Conservation (phyloP, 2,797 vertebrate species). For the Neosilurus mollespiculum region DNA sequence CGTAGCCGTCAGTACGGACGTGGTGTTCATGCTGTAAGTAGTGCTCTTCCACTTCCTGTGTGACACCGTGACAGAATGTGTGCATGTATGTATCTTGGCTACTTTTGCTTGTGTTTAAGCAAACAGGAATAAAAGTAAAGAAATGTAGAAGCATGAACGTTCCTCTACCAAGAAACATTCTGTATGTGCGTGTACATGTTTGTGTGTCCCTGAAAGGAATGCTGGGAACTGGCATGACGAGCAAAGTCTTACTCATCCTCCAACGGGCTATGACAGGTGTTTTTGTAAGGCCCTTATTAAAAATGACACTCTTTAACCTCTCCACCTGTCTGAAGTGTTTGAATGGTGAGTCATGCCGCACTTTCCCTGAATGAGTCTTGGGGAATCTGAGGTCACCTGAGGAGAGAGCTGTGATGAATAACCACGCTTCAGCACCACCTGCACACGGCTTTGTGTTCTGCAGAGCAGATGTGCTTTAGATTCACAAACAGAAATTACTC, state of each 20-base stretch:
- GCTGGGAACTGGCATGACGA: conserved; percentile 30
- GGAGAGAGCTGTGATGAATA: conserved; percentile 56
- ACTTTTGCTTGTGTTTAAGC: neutral
- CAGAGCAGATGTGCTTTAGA: conserved; percentile 11
- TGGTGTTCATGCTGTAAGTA: neutral
- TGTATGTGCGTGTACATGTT: conserved; percentile 11
- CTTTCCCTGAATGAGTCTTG: conserved; percentile 53
- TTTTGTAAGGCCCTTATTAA: conserved; percentile 51
- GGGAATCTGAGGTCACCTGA: conserved; percentile 60
- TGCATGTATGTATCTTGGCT: neutral
- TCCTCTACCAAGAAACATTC: neutral
- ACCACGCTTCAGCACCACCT: conserved; percentile 9
- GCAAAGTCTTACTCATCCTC: conserved; percentile 37
- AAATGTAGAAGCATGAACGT: neutral
- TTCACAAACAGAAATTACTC: neutral
- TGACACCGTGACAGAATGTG: neutral
- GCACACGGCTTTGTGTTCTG: neutral
- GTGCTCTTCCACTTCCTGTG: neutral
- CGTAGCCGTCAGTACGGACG: neutral
- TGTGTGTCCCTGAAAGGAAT: conserved; percentile 21
- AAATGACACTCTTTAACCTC: conserved; percentile 53
- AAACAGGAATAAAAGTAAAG: too few relatives aligned
- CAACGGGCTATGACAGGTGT: conserved; percentile 42
- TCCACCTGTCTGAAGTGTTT: conserved; percentile 62
- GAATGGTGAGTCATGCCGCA: conserved; percentile 61